A percentile compares a stretch with the other conserved stretches of the same genome.
These are phyloP conservation scores for Cheilinus undulatus DNA, from an alignment of 2,113 vertebrate species.

Conservation along the genomic window DNA sequence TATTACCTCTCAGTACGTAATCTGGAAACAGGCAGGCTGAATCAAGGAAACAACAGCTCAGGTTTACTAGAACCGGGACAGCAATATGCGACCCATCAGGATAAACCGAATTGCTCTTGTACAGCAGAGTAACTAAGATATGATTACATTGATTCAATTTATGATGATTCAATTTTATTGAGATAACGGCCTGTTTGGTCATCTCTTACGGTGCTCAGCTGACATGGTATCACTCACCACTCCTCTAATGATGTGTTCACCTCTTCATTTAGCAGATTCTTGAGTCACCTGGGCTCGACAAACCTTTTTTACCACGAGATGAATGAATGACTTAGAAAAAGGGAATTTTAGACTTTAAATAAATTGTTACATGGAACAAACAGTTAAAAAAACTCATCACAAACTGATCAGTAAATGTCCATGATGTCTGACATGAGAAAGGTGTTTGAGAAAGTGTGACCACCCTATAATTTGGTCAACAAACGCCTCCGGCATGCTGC, in stretches of 20 bases:
- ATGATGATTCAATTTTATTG: too few species aligned
- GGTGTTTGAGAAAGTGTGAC: not conserved
- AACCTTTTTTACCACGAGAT: conserved; percentile 23
- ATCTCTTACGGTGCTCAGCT: conserved; percentile 8
- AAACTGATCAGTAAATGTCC: not conserved
- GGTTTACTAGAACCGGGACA: too few species aligned
- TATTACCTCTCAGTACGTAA: too few species aligned
- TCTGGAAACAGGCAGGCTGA: too few species aligned
- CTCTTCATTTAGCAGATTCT: conserved; percentile 36
- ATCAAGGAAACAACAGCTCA: too few species aligned
- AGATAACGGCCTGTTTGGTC: not conserved
- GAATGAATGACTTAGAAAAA: conserved; percentile 1
- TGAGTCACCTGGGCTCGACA: conserved; percentile 28
- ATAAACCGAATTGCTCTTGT: too few species aligned
- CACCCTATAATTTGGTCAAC: conserved; percentile 9
- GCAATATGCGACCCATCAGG: too few species aligned
- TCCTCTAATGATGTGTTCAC: conserved; percentile 27
- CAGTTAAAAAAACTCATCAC: not conserved
- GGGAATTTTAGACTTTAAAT: not conserved
- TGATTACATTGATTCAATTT: too few species aligned
- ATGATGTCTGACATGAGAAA: conserved; percentile 1
- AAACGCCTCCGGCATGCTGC: conserved; percentile 4
- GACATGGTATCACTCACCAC: conserved; percentile 33
- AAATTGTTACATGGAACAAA: not conserved
- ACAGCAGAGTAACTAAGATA: too few species aligned